Conservation (phyloP, 2,113 vertebrate species). For the Strigops habroptila region DNA sequence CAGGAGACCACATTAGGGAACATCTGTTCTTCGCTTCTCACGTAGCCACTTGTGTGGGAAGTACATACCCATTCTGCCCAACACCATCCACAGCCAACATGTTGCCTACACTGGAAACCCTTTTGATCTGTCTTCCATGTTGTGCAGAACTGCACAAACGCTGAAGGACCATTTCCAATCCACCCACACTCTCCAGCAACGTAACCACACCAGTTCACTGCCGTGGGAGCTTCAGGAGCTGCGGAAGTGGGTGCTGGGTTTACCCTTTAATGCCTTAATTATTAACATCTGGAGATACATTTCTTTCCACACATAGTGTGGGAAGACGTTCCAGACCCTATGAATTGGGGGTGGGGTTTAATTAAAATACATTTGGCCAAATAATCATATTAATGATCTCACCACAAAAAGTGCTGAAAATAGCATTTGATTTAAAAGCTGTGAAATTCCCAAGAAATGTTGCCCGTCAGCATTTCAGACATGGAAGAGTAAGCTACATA, state of each 20-base stretch:
- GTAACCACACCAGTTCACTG: slow-evolving; percentile 15
- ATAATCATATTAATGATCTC: not conserved
- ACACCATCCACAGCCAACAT: not conserved
- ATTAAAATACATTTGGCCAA: slow-evolving; percentile 13
- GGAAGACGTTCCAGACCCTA: slow-evolving; percentile 29
- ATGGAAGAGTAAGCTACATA: not conserved
- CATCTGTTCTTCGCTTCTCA: not conserved
- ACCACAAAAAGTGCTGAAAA: not conserved
- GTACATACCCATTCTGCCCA: not conserved
- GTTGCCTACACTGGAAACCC: not conserved
- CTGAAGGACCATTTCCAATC: slow-evolving; percentile 35
- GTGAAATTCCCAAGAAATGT: not conserved
- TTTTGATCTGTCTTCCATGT: slow-evolving; percentile 20
- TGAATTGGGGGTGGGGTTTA: not conserved
- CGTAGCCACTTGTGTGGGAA: not conserved
- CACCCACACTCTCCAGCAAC: slow-evolving; percentile 16
- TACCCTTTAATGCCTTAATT: slow-evolving; percentile 54
- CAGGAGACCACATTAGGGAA: not conserved
- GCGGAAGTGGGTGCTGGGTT: slow-evolving; percentile 29
- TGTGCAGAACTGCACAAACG: not conserved
- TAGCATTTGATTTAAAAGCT: not conserved
- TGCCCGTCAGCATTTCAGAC: not conserved
- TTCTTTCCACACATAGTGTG: not conserved
- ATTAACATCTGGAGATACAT: slow-evolving; percentile 47
- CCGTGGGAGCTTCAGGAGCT: not conserved